These are phyloP conservation scores for Cephalotes varians DNA, from an alignment of 2,888 invertebrate species.

Conservation along the genomic window DNA sequence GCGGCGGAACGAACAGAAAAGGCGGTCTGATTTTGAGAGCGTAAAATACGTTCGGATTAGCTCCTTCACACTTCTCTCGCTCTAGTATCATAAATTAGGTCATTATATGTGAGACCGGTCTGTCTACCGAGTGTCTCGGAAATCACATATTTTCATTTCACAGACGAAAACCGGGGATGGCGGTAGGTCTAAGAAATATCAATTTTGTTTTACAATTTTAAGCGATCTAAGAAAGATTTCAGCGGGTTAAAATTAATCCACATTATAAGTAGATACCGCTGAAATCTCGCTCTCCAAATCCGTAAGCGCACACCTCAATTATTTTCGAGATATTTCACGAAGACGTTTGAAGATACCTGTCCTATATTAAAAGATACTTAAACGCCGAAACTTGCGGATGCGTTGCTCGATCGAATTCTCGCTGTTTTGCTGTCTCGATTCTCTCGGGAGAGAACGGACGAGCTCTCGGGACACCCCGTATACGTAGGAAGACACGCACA, in stretches of 20 bases:
- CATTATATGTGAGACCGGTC: not conserved
- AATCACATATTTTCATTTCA: not conserved
- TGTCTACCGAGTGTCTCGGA: slow-evolving; percentile 18
- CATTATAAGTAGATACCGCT: not conserved
- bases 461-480: slow-evolving; percentile 42
- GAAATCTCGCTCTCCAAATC: not conserved
- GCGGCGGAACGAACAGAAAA: slow-evolving; percentile 47
- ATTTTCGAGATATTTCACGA: not conserved
- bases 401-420: not conserved
- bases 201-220: not conserved
- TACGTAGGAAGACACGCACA: slow-evolving; percentile 41
- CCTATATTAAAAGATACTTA: not conserved
- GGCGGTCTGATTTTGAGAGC: slow-evolving; percentile 17
- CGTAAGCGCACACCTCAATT: not conserved
- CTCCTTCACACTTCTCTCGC: slow-evolving; percentile 4
- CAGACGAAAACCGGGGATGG: not conserved
- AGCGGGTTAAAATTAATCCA: not conserved
- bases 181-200: not conserved
- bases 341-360: not conserved
- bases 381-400: not conserved
- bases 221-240: not conserved
- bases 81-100: slow-evolving; percentile 36
- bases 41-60: slow-evolving; percentile 39
- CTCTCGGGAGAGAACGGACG: not conserved
- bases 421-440: not conserved